Evolutionary conservation across 2,797 vertebrate species (phyloP).

Genomic region (Molossus molossus): DNA sequence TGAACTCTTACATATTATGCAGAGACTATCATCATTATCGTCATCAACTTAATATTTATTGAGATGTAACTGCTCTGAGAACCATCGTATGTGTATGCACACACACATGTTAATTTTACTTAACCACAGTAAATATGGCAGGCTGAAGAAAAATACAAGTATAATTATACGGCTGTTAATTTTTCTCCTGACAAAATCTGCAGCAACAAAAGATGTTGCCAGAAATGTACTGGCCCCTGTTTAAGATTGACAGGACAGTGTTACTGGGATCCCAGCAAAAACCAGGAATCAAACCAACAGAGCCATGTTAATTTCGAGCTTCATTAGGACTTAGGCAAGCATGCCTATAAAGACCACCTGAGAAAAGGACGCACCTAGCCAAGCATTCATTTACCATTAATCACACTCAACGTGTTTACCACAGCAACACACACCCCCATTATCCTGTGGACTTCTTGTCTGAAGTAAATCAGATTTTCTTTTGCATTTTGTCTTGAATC

Average conservation of each 20-base stretch:
- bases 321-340: constrained; percentile 65
- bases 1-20: not conserved
- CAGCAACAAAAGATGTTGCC: constrained; percentile 7
- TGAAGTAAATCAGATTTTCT: constrained; percentile 33
- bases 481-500: constrained; percentile 23
- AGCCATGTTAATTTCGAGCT: constrained; percentile 69
- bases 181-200: constrained; percentile 44
- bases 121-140: constrained; percentile 20
- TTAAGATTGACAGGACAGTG: constrained; percentile 30
- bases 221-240: not conserved
- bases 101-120: not conserved
- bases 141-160: constrained; percentile 38
- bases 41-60: constrained; percentile 50
- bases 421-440: not conserved
- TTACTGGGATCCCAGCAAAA: constrained; percentile 52
- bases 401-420: not conserved
- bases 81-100: not conserved
- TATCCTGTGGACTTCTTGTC: not conserved
- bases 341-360: not conserved
- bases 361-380: not conserved
- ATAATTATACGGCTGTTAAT: not conserved
- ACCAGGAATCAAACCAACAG: constrained; percentile 67
- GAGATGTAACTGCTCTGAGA: constrained; percentile 22
- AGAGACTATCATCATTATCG: constrained; percentile 11
- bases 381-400: constrained; percentile 58